Base-by-base conservation (phyloP, 2,113 vertebrate species). In the Ammodytes marinus region DNA sequence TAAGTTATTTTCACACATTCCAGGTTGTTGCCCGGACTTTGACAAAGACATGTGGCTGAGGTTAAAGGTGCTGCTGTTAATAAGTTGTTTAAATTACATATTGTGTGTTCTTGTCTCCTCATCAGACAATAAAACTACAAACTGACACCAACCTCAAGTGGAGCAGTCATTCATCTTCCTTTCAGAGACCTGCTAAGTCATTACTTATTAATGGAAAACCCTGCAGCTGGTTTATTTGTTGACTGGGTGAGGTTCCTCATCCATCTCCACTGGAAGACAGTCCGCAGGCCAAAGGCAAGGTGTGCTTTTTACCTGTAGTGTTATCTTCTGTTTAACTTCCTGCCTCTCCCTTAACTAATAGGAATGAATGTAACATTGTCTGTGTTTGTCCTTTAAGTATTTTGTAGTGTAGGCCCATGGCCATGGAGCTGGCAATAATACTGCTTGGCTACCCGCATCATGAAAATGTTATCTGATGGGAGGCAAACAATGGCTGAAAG, bases 391-490 rank as follows among this genome's bases (percentile, higher is more conserved):
- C 27, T 0, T 53, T 63, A 43, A 39, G 15, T 15, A n/a, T 8
- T 64, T 4, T 71, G 59, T 37, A 45, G 6, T 71, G 59, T 37
- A 45, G 50, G 14, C 64, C 19, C 8, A 39, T 17, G 63, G 13
- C 49, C 35, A n/a, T 43, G 14, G 35, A 63, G 42, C 45, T 37
- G 55, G 40, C 55, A 42, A 19, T 47, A 39, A 67, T 63, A 67
- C 68, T 17, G 43, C 39, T 69, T 73, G 53, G 70, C 76, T 65
- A 39, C 69, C 64, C 57, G 47, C 55, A 27, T 54, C 1, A 1
- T 58, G 27, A 52, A 75, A 81, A 27, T 49, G 57, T 88, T 86
- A 91, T 89, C 88, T 86, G 86, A 89, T 86, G 52, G 82, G 66
- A 86, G 19, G 60, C 10, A 12, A 89, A 91, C 79, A 89, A 84